Percentiles rank a stretch among this genome's conserved stretches.
phyloP scores from a whole-genome alignment of 2,113 vertebrate genomes.

The Tyrannus savana region DNA sequence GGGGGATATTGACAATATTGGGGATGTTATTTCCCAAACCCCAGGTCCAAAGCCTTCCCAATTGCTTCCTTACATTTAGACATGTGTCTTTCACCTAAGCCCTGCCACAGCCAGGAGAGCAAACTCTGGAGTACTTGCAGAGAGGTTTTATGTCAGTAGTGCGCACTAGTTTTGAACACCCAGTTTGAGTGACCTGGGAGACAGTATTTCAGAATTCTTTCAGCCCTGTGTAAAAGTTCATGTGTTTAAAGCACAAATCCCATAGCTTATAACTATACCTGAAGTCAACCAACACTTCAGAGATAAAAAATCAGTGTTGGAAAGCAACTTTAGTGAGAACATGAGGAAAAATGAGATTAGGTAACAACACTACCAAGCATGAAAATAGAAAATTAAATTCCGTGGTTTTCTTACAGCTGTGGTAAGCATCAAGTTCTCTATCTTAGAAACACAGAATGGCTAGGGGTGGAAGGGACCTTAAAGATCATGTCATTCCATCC shows the following conservation, averaged over 20 bases:
- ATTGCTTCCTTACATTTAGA: background rate
- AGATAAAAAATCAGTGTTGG: background rate
- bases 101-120: background rate
- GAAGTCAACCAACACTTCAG: background rate
- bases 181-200: background rate
- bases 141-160: background rate
- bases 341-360: background rate
- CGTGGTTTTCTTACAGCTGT: background rate
- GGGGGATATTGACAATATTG: background rate
- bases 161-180: background rate
- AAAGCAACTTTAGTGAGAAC: background rate
- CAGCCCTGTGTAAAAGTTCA: background rate
- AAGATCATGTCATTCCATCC: rapidly evolving
- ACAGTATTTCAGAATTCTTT: background rate
- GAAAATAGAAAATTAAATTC: background rate
- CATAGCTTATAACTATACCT: background rate
- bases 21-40: background rate
- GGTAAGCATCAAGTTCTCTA: background rate
- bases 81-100: background rate
- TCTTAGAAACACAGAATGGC: background rate
- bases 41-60: background rate
- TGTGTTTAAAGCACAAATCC: background rate
- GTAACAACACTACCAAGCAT: background rate
- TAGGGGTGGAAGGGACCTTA: background rate
- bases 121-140: background rate